Evolutionary conservation across 1,140 invertebrate species (phyloP).

Genomic region (Neoseiulus cucumeris): DNA sequence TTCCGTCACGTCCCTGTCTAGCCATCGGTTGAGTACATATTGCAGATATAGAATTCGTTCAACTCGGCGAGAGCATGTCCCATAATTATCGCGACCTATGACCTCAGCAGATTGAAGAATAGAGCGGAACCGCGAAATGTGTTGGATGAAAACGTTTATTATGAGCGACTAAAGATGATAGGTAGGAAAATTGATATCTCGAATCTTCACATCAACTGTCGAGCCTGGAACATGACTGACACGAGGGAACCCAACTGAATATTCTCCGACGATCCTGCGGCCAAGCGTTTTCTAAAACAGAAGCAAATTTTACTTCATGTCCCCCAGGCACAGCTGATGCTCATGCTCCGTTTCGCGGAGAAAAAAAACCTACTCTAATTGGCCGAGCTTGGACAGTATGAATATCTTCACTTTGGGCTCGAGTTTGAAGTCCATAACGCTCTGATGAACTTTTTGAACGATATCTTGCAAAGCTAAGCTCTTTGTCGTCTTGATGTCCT

Average conservation of each 20-base stretch:
- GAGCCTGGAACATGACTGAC: constrained; percentile 38
- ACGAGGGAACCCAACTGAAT: constrained; percentile 69
- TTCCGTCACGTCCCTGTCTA: too few relatives aligned
- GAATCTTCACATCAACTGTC: constrained; percentile 28
- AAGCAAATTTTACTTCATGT: constrained; percentile 9
- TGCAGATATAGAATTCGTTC: too few relatives aligned
- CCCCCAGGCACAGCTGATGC: neutral
- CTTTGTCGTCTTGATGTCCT: constrained; percentile 57
- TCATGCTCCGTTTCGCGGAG: neutral
- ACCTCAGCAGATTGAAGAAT: too few relatives aligned
- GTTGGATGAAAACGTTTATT: too few relatives aligned
- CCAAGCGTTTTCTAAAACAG: constrained; percentile 62
- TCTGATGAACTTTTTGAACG: constrained; percentile 59
- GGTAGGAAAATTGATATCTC: constrained; percentile 4
- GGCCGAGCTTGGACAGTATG: neutral
- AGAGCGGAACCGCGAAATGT: too few relatives aligned
- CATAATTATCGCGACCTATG: too few relatives aligned
- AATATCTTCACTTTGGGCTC: neutral
- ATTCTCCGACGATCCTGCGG: constrained; percentile 68
- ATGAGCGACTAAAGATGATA: constrained; percentile 15
- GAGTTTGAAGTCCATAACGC: constrained; percentile 29
- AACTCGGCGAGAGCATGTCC: too few relatives aligned
- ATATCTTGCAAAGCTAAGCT: constrained; percentile 72
- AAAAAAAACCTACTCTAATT: neutral
- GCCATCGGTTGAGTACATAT: too few relatives aligned